phyloP scores from a whole-genome alignment of 1,140 invertebrate species.

The Heliconius hewitsoni region DNA sequence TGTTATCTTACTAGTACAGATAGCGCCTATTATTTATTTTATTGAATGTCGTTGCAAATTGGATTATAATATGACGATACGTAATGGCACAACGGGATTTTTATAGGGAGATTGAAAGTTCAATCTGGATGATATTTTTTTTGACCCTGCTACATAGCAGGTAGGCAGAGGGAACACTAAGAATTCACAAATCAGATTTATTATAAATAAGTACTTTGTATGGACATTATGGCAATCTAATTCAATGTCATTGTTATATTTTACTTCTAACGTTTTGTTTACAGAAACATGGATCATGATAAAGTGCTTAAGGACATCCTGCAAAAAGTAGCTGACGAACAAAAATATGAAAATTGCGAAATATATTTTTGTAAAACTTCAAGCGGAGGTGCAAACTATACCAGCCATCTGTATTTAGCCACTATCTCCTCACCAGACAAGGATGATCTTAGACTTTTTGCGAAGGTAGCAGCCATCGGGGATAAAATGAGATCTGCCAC shows the following conservation, averaged over 20 bases:
- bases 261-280: not conserved
- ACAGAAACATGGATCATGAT: conserved; percentile 34
- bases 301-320: conserved; percentile 32
- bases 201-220: too few species aligned
- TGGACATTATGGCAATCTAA: too few species aligned
- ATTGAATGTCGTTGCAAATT: not conserved
- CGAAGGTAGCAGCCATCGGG: conserved; percentile 52
- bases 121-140: too few species aligned
- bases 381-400: conserved; percentile 53
- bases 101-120: too few species aligned
- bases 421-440: conserved; percentile 39
- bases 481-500: conserved; percentile 46
- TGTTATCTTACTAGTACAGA: not conserved
- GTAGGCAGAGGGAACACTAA: too few species aligned
- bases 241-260: not conserved
- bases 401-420: conserved; percentile 44
- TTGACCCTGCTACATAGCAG: too few species aligned
- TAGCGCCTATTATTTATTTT: not conserved
- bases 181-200: too few species aligned
- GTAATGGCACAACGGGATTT: too few species aligned
- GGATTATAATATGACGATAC: not conserved
- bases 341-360: conserved; percentile 34
- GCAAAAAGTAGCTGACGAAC: conserved; percentile 41
- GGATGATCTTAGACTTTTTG: conserved; percentile 53
- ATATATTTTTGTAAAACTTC: conserved; percentile 37